Evolutionary conservation across 2,113 vertebrate species (phyloP).

Genomic region (Pao palembangensis): DNA sequence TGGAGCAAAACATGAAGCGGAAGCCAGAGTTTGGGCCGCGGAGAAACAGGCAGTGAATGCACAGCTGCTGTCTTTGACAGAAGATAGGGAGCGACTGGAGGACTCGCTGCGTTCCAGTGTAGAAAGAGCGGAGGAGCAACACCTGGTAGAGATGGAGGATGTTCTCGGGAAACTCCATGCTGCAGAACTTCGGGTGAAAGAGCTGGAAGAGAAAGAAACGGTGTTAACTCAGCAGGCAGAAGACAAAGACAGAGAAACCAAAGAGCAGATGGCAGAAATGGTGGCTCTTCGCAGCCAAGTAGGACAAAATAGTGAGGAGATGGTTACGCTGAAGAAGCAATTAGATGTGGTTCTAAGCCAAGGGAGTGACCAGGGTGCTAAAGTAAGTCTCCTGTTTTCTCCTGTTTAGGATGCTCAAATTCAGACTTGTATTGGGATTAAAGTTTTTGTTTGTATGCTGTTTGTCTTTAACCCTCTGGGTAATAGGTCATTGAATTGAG

Average conservation of each 20-base stretch:
- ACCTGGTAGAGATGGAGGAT: conserved; percentile 97
- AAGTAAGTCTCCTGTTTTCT: conserved; percentile 78
- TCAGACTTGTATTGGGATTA: background rate
- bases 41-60: conserved; percentile 76
- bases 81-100: conserved; percentile 84
- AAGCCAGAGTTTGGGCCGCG: conserved; percentile 61
- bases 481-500: conserved; percentile 81
- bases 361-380: conserved; percentile 75
- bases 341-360: conserved; percentile 79
- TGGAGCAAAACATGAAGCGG: conserved; percentile 70
- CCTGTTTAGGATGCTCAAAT: background rate
- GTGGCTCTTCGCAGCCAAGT: conserved; percentile 78
- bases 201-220: conserved; percentile 81
- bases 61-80: conserved; percentile 70
- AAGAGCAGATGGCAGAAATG: conserved; percentile 80
- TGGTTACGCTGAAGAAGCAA: conserved; percentile 77
- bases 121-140: conserved; percentile 89
- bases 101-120: conserved; percentile 80
- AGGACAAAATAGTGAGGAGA: conserved; percentile 84
- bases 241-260: conserved; percentile 70
- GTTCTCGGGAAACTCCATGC: conserved; percentile 88
- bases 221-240: conserved; percentile 73
- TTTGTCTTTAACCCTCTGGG: conserved; percentile 15
- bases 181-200: conserved; percentile 87
- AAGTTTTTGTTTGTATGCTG: conserved; percentile 15